These are phyloP conservation scores for Morinoia aosen DNA, from an alignment of 2,888 invertebrate species.

Conservation along the genomic window DNA sequence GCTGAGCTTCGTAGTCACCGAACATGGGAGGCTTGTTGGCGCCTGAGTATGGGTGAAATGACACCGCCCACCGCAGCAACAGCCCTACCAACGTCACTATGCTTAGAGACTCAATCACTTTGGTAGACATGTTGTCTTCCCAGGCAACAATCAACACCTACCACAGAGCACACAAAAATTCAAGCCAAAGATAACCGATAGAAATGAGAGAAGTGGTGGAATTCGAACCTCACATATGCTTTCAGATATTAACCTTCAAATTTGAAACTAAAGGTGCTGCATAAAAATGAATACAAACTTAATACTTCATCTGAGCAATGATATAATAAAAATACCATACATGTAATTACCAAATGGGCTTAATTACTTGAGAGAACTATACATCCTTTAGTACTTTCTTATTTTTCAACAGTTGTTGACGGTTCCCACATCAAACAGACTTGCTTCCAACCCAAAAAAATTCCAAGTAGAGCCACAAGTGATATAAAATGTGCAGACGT, in stretches of 20 bases:
- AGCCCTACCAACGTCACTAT: constrained; percentile 72
- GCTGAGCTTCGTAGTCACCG: constrained; percentile 98
- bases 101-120: constrained; percentile 19
- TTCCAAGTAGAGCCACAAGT: background rate
- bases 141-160: background rate
- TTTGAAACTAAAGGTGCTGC: background rate
- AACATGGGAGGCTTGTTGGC: constrained; percentile 88
- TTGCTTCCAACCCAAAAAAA: background rate
- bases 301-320: background rate
- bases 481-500: background rate
- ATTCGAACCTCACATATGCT: background rate
- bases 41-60: constrained; percentile 86
- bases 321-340: background rate
- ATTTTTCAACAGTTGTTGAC: background rate
- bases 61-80: constrained; percentile 81
- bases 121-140: background rate
- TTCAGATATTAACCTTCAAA: background rate
- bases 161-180: background rate
- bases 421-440: background rate
- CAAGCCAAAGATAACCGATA: background rate
- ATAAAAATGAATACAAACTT: background rate
- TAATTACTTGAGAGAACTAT: background rate
- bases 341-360: background rate
- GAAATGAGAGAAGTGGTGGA: background rate
- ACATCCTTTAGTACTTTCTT: background rate